Base-by-base conservation (phyloP, 2,797 vertebrate genomes). In the Diplodus sargus region DNA sequence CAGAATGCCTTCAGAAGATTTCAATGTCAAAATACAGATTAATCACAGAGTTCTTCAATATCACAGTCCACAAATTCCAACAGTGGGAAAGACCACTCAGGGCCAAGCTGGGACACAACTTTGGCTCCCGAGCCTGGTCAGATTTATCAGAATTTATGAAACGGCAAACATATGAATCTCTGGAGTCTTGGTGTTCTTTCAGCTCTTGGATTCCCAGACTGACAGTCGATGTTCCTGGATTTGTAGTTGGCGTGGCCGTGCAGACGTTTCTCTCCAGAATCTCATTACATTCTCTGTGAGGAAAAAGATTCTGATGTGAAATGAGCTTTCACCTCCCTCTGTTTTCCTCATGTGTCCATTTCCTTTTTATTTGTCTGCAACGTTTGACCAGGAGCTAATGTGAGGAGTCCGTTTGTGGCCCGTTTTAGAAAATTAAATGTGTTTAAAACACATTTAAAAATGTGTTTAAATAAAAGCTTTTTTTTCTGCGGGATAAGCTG, bases 141-240 rank as follows among this genome's bases (percentile, higher is more conserved):
- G 86, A 91, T 91, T 92, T 78, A 93, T 92, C 82, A 80, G 87
- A 90, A 90, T 91, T 81, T 89, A 90, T 91, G 83, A 92, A 91
- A 91, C 79, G 60, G 86, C 86, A 87, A 90, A 89, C 88, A 89
- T 87, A 89, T 91, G 90, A 92, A 90, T 88, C 90, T 87, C 81
- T 86, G 81, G 83, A 87, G 87, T 90, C 87, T 91, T 88, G 85
- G 87, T 91, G 88, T 91, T 89, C 89, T 92, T 90, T 91, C 87
- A 86, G 53, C 74, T 51, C 84, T 90, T 85, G 84, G 85, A 91
- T 83, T 88, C 80, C 63, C 75, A 81, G 79, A 68, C 85, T 76
- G 87, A 90, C 85, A 83, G 90, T 87, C 79, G 81, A 83, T 88
- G 88, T 68, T 87, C 74, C 84, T 89, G 87, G 90, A 90, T 92